Evolutionary conservation across 2,888 invertebrate genomes (phyloP), one percentile per base, ranked within the genome.

Genomic region (Ormyrus rosae): DNA sequence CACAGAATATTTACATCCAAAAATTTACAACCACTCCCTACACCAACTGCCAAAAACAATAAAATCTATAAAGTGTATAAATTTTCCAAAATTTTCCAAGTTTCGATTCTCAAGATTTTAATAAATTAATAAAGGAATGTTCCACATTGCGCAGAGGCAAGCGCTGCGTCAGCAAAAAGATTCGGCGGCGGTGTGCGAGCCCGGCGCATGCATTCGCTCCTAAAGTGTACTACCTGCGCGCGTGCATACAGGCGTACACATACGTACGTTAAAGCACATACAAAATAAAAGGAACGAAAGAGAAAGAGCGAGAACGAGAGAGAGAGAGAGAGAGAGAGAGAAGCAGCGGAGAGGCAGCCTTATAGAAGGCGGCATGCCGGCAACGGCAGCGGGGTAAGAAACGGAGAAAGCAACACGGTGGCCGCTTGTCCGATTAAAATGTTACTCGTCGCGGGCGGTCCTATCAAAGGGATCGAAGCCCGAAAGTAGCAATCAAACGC

Each of bases 381-480:
- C 65, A 83, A 78, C 79, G 77, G 72, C 64, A 80, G 78, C 83
- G 84, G 81, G 79, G 82, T 53, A 78, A 83, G 82, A 83, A 76
- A 80, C 83, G 83, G 63, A 75, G 78, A 72, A 75, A 74, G 68
- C 73, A 84, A 84, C 84, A 85, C 83, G 85, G 85, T 85, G 85
- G 85, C 84, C 85, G 82, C 82, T 81, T 84, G 85, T 83, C 85
- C 85, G 88, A 89, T 88, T 89, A 89, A 89, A 89, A 88, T 88
- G 88, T 89, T 88, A 87, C 86, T 89, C 88, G 86, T 88, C 84
- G 86, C 87, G 86, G 88, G 88, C 88, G 88, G 87, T 88, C 88
- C 87, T 88, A 89, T 88, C 89, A 88, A 87, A 87, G 86, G 86
- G 83, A 78, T 78, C 71, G 71, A 74, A 56, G n/a, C 74, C 84